A percentile compares a stretch with the other conserved stretches of the same genome.
These are phyloP conservation scores for Pterostichus niger DNA, from an alignment of 2,888 invertebrate species.

Conservation along the genomic window DNA sequence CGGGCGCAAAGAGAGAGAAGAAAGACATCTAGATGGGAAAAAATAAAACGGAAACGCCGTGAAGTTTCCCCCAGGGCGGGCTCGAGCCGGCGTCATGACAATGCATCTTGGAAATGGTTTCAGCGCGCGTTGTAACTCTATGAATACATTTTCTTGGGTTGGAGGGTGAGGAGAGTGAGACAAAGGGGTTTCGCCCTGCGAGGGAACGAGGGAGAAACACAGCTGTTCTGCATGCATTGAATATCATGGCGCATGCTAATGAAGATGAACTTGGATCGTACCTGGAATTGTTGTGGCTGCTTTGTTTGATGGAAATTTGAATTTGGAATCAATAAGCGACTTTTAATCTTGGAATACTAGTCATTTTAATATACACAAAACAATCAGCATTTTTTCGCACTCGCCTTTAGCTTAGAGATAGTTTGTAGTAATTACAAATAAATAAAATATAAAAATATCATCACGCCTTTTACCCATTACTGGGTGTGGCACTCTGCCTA, in stretches of 20 bases:
- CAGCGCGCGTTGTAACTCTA: slow-evolving; percentile 72
- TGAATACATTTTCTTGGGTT: slow-evolving; percentile 72
- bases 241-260: slow-evolving; percentile 49
- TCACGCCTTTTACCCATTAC: no score
- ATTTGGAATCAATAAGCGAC: no score
- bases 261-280: slow-evolving; percentile 20
- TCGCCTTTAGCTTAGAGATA: no score
- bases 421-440: no score
- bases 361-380: no score
- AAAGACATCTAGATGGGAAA: slow-evolving; percentile 62
- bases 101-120: slow-evolving; percentile 77
- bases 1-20: slow-evolving; percentile 8
- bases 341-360: no score
- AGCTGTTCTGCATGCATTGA: slow-evolving; percentile 63
- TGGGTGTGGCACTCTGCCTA: no score
- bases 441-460: no score
- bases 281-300: no score
- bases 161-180: not conserved
- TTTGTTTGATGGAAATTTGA: no score
- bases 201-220: slow-evolving; percentile 28
- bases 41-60: slow-evolving; percentile 66
- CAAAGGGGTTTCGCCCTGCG: not conserved
- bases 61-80: slow-evolving; percentile 75
- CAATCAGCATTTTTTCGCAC: no score
- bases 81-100: slow-evolving; percentile 75